Evolutionary conservation across 2,797 vertebrate genomes (phyloP), one percentile per base, ranked within the genome.

Genomic region (Sebastolobus altivelis): DNA sequence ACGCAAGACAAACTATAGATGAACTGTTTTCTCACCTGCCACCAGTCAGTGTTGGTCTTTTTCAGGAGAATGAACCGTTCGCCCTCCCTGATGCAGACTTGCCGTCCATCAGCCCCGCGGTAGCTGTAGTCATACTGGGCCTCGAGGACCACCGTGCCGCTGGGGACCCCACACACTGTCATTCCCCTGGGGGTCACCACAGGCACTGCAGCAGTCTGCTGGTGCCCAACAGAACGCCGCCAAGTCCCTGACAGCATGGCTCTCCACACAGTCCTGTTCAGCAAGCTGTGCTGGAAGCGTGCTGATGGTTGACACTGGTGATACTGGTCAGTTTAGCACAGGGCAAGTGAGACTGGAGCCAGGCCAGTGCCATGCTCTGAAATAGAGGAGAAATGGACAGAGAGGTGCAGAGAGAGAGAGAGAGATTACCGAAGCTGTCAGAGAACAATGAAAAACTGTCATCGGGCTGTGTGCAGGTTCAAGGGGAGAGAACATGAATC

Each of bases 21-120:
- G 0, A 79, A 38, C 4, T 4, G 2, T 61, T 66, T 56, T 68
- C 95, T 94, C 54, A 96, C 97, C 94, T 98, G 96, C 98, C 98
- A 99, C 97, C 98, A 98, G 92, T 98, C 97, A 4, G 87, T 73
- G 12, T 97, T 98, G 55, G 97, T 95, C 88, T 97, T 98, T 81
- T 91, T 96, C 75, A 99, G 94, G 29, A 98, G 95, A 78, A 97
- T 87, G 74, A 99, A 97, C 6, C 95, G 93, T 35, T 99, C 97
- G 0, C 98, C 98, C 84, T 98, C 97, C 4, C 93, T 91, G 77
- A 99, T 97, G 91, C 93, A 96, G 59, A 98, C 95, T 38, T 92
- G 93, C 13, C 83, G 94, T 5, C 97, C 97, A 6, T 98, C 97
- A 25, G 95, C 89, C 0, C 94, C 95, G 0, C 94, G 92, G 81